Evolutionary conservation across 1,140 invertebrate species (phyloP).

Genomic region (Drosophila ohnishii): DNA sequence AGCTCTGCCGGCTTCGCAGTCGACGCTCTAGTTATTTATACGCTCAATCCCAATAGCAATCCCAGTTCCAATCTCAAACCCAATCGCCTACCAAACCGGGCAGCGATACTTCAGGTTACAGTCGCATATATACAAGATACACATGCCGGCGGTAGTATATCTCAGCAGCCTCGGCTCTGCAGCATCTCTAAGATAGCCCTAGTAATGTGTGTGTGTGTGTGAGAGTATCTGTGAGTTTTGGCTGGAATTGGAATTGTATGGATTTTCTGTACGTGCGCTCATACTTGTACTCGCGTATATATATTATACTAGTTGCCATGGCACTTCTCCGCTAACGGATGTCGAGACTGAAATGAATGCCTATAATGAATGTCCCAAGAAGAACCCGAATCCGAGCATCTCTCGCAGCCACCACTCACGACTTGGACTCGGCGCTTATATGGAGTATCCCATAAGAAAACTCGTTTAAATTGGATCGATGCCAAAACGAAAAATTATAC

Average conservation of each 20-base stretch:
- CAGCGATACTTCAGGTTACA: conserved; percentile 73
- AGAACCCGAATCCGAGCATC: conserved; percentile 42
- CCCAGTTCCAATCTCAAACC: conserved; percentile 26
- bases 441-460: conserved; percentile 55
- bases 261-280: conserved; percentile 37
- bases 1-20: conserved; percentile 19
- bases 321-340: conserved; percentile 53
- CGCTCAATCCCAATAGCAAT: conserved; percentile 40
- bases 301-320: conserved; percentile 50
- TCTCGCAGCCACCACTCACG: conserved; percentile 31
- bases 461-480: conserved; percentile 65
- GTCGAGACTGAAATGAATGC: conserved; percentile 39
- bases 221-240: conserved; percentile 28
- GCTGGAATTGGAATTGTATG: conserved; percentile 35
- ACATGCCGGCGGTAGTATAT: conserved; percentile 51
- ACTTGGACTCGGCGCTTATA: conserved; percentile 23
- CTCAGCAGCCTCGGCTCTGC: conserved; percentile 38
- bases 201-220: conserved; percentile 33
- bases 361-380: conserved; percentile 51
- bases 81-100: conserved; percentile 46
- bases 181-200: conserved; percentile 70
- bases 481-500: conserved; percentile 39
- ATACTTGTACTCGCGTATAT: conserved; percentile 16
- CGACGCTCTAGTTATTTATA: conserved; percentile 49
- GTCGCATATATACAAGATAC: conserved; percentile 35